Evolutionary conservation across 35 echinoderm and acorn worm genomes (phyloP), one percentile per base, ranked within the genome.

Genomic region (Ophiothrix spiculata): DNA sequence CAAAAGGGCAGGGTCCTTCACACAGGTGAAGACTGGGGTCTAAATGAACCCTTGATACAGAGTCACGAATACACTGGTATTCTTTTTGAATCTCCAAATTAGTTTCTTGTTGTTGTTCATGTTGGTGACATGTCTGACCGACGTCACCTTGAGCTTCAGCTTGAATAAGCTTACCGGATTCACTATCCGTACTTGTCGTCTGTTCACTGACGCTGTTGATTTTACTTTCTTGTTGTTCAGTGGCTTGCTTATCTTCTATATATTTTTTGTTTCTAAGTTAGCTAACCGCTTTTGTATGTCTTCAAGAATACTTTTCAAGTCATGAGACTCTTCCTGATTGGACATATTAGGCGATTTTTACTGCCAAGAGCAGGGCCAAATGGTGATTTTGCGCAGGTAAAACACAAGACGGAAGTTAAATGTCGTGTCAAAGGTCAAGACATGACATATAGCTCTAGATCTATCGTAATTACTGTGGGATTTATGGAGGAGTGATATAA

Each of bases 71-170:
- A 56, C 81, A 33, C 39, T 84, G 60, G 81, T 84, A 83, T 56
- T 63, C 75, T 69, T 83, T 83, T 83, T 37, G 21, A 37, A 0
- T 49, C 12, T 83, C 49, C 81, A 63, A 83, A 83, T 37, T 31
- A 45, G 21, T 49, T 14, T n/a, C 37, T 83, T 31, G 11, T 29
- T 63, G 42, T 83, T 56, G 32, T 83, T 28, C 49, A 83, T 83
- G 21, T 56, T 54, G 41, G 31, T 83, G 41, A 45, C 64, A 36
- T 84, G 49, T 23, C 81, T 84, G 81, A 84, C 81, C 63, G 81
- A 74, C 46, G 17, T 64, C 81, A 64, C 81, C 46, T 60, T 84
- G 49, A 84, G 32, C 38, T 13, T 84, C 45, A 49, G 42, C 19
- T 6, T 49, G 42, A 49, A 19, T 69, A 49, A 49, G 42, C 42